Evolutionary conservation across 2,888 invertebrate species (phyloP).

Genomic region (Dilophus febrilis): DNA sequence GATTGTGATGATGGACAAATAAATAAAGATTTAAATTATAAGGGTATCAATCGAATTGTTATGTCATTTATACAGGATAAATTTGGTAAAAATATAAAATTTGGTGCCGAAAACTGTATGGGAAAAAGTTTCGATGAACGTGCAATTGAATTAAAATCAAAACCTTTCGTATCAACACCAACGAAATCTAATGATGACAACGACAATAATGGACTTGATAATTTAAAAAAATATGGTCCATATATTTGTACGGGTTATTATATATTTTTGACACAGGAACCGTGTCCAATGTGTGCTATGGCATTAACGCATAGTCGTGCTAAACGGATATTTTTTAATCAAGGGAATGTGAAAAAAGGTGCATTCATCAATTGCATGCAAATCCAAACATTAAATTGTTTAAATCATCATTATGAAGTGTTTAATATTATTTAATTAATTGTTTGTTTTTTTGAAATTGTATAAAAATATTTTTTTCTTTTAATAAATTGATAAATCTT

Average conservation of each 20-base stretch:
- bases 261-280: conserved; percentile 66
- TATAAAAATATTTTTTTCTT: too few species aligned
- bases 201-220: conserved; percentile 17
- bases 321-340: conserved; percentile 61
- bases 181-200: conserved; percentile 4
- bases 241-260: conserved; percentile 82
- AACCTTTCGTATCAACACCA: not conserved
- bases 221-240: conserved; percentile 34
- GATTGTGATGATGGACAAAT: conserved; percentile 17
- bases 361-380: conserved; percentile 54
- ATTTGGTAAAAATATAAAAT: conserved; percentile 25
- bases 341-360: conserved; percentile 38
- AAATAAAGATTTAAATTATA: conserved; percentile 18
- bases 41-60: conserved; percentile 32
- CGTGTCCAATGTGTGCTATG: conserved; percentile 93
- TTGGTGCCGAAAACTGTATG: conserved; percentile 38
- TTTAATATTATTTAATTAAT: conserved; percentile 29
- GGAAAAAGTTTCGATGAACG: conserved; percentile 2
- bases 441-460: too few species aligned
- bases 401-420: conserved; percentile 88
- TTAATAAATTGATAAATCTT: too few species aligned
- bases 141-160: too few species aligned
- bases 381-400: conserved; percentile 55
- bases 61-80: conserved; percentile 24
- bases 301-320: conserved; percentile 81